phyloP scores from a whole-genome alignment of 2,888 invertebrate genomes.

The Andricus quercusramuli region DNA sequence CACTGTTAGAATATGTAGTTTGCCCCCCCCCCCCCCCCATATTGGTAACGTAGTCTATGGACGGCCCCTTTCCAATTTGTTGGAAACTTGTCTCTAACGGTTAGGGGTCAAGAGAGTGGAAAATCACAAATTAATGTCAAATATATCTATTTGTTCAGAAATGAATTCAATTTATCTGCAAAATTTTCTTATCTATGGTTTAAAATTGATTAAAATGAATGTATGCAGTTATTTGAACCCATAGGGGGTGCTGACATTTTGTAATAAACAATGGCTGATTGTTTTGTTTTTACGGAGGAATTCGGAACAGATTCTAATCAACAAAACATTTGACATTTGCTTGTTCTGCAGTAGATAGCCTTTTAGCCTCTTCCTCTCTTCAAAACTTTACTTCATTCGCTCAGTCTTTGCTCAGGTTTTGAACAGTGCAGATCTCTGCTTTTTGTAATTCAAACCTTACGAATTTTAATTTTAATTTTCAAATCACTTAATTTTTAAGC shows the following conservation, averaged over 20 bases:
- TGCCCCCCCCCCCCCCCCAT: too few relatives aligned
- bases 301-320: conserved; percentile 63
- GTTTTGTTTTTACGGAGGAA: conserved; percentile 51
- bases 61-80: too few relatives aligned
- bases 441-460: background rate
- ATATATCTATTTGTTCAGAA: background rate
- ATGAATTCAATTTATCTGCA: background rate
- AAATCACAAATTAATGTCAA: background rate
- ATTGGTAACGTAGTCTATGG: too few relatives aligned
- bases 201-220: background rate
- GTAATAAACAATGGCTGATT: conserved; percentile 29
- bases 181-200: background rate
- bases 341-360: conserved; percentile 64
- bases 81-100: background rate
- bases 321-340: conserved; percentile 52
- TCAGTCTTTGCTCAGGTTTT: conserved; percentile 67
- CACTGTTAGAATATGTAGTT: too few relatives aligned
- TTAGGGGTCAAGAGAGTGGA: background rate
- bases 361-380: conserved; percentile 64
- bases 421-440: conserved; percentile 54
- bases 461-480: background rate
- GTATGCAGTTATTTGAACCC: background rate
- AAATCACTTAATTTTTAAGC: background rate
- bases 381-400: conserved; percentile 59
- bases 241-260: background rate